Conservation (phyloP, 2,113 vertebrate genomes). For the Meles meles region DNA sequence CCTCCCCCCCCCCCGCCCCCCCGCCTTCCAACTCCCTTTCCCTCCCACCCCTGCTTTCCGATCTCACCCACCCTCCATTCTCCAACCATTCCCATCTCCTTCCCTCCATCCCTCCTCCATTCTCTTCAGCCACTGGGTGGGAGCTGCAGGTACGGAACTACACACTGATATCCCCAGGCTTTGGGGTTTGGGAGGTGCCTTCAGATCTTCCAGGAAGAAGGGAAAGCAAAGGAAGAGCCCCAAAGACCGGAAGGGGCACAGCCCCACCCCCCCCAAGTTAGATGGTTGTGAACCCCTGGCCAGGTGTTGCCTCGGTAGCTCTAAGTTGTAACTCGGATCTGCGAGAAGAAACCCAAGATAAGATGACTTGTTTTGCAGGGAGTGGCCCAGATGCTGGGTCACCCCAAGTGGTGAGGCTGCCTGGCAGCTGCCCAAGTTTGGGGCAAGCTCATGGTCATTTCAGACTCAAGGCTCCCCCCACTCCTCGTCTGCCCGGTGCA, state of each 20-base stretch:
- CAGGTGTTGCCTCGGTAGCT: not conserved
- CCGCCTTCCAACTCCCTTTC: rapidly evolving
- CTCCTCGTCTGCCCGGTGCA: too few species aligned
- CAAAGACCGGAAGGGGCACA: not conserved
- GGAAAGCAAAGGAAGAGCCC: not conserved
- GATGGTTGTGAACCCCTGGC: not conserved
- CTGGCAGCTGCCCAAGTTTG: not conserved
- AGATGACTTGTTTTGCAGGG: not conserved
- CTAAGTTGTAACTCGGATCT: not conserved
- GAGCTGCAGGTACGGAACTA: not conserved
- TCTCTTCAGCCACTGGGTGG: not conserved
- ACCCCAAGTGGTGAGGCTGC: not conserved
- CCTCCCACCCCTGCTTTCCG: not conserved
- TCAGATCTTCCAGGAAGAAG: not conserved
- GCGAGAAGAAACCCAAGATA: not conserved
- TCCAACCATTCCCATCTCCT: not conserved
- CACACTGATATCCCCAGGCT: not conserved
- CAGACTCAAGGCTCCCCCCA: not conserved
- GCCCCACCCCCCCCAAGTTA: not conserved
- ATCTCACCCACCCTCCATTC: too few species aligned
- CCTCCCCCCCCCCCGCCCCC: rapidly evolving
- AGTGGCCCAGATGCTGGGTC: not conserved
- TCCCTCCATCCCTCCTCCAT: too few species aligned
- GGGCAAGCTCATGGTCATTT: not conserved
- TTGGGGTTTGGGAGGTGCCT: not conserved